Evolutionary conservation across 2,113 vertebrate genomes (phyloP), one percentile per base, ranked within the genome.

Genomic region (Cyanistes caeruleus): DNA sequence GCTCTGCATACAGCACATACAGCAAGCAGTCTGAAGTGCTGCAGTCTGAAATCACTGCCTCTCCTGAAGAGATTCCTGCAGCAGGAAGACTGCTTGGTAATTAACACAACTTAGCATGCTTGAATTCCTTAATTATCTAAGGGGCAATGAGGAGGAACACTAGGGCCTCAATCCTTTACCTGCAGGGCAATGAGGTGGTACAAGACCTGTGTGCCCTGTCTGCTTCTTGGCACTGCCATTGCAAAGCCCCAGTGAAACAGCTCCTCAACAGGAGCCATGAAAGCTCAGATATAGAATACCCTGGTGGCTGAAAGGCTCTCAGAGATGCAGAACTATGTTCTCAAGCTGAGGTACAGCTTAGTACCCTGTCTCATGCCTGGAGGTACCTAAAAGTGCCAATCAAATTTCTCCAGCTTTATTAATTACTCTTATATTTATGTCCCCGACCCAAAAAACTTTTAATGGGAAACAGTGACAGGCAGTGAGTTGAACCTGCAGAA

Each of bases 181-280:
- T 41, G 30, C 78, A 63, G 43, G 77, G 62, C 70, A 85, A 11
- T 17, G 46, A 76, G 31, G 10, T 25, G 43, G 30, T 15, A 30
- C 0, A 0, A 81, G 74, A 25, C 27, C 27, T 76, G 35, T 1
- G 15, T 52, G 46, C 22, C 33, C 43, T 2, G 15, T 28, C 35
- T 88, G 58, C 46, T 60, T 60, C 33, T 74, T 41, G 30, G 24
- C 37, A 4, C 59, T 67, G 21, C 20, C 33, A 25, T 0, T 59
- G 58, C 52, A 75, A 48, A 60, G 62, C 14, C 39, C 48, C 14
- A 44, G 20, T 8, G 41, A 65, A 81, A 39, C 31, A 70, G 37
- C 43, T 85, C 59, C 41, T 31, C 9, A 19, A 21, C 0, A 35
- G 68, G 27, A 63, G 30, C 18, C 15, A 7, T 3, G 27, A 58